Base-by-base conservation (phyloP, 1,140 invertebrate genomes). In the Drosophila cardini region DNA sequence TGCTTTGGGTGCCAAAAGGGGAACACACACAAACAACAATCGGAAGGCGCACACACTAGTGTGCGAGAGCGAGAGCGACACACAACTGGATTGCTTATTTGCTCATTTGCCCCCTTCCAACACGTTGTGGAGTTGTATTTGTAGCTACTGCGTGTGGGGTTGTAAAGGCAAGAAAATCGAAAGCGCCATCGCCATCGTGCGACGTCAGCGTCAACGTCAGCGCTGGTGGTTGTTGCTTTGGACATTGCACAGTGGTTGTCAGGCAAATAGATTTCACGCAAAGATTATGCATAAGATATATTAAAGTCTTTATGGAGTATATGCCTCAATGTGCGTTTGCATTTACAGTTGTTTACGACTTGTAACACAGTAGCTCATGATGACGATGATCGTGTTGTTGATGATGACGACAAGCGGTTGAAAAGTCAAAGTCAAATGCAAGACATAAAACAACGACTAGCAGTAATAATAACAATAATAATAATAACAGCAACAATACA, bases 351-450 rank as follows among this genome's bases (percentile, higher is more conserved):
- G 48, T 46, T 63, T 30, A 48, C 42, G 50, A 30, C 11, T 55
- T 61, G 40, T 48, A 46, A 55, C 70, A 72, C 45, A 60, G 70
- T 72, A n/a, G n/a, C n/a, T n/a, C n/a, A n/a, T n/a, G 15, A 7
- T n/a, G 21, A 4, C 5, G 21, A 26, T 26, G 21, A 26, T 26
- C 4, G 5, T 63, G 40, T 13, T 53, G 50, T n/a, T 26, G 45
- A 30, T 48, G 60, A 40, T 63, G 61, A 63, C 69, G 83, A 76
- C 70, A 65, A 74, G 72, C 84, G 79, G 84, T 87, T 87, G 85
- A 87, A 87, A 90, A 87, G 84, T 87, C 84, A 87, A 87, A 87
- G 84, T 87, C 84, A 87, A 89, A 82, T 87, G 60, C 80, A 84
- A 89, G 72, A 83, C 72, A 83, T 56, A 48, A 40, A 64, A 72